Evolutionary conservation across 2,113 vertebrate genomes (phyloP), one percentile per base, ranked within the genome.

Genomic region (Leucopsar rothschildi): DNA sequence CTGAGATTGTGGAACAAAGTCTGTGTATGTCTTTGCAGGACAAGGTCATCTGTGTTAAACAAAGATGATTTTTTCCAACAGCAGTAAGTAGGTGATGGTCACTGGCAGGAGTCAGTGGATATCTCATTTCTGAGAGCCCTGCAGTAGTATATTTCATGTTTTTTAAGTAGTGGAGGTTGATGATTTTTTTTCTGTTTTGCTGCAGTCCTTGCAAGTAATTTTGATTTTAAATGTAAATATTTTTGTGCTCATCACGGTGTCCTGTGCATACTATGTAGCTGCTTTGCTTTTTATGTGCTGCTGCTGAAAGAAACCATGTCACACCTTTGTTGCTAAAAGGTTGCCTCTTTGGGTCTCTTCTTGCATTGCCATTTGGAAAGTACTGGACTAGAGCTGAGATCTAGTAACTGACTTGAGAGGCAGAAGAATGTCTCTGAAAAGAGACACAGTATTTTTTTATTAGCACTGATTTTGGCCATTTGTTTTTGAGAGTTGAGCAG

Each of bases 21-120:
- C 55, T 86, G 13, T 91, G 35, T 87, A 25, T 80, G 47, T 86
- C 50, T 95, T 77, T 94, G 42, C 90, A 90, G 87, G 42, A 83
- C 71, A 87, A 90, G 33, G 76, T 96, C 60, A 75, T 66, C 59
- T 88, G 11, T 88, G 16, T 88, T 90, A 94, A 86, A 44, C 88
- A 85, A 70, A 83, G 64, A 60, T 76, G 63, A 25, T 83, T 94
- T 95, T 96, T 93, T 93, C 76, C 68, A 70, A 5, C 76, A 86
- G 71, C 75, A 83, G 79, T 92, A 83, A 73, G 66, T 88, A 90
- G 91, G 64, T 93, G 76, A 87, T 94, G 73, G 21, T 72, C 75
- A 35, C 39, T 95, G 59, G 66, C 86, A 90, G 66, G 63, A 86
- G 42, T 52, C 1, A 0, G 50, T 91, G 93, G 52, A 65, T 91